Evolutionary conservation across 2,888 invertebrate species (phyloP).

Genomic region (Mamestra brassicae): DNA sequence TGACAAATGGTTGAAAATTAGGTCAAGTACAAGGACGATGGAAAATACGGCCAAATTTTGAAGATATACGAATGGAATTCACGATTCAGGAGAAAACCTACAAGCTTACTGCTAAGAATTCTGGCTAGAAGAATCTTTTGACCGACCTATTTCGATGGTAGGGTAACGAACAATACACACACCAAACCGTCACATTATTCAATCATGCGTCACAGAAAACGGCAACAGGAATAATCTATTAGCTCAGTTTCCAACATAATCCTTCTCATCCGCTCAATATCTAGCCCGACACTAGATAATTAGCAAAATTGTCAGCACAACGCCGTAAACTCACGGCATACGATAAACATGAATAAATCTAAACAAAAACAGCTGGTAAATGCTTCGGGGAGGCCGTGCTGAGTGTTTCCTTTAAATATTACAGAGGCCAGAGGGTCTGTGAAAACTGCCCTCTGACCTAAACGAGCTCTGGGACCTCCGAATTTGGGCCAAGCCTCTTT

Average conservation of each 20-base stretch:
- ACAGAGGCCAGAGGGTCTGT: constrained; percentile 67
- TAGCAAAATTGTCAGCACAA: constrained; percentile 45
- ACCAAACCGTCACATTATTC: constrained; percentile 33
- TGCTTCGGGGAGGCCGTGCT: constrained; percentile 64
- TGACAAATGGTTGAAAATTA: constrained; percentile 26
- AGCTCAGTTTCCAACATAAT: constrained; percentile 38
- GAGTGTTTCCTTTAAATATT: constrained; percentile 77
- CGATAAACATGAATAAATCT: constrained; percentile 63
- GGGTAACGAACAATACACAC: constrained; percentile 15
- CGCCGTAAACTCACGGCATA: constrained; percentile 16
- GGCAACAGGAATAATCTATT: constrained; percentile 55
- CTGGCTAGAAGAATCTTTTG: neutral
- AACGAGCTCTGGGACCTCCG: constrained; percentile 67
- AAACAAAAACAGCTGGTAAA: constrained; percentile 66
- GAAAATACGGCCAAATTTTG: constrained; percentile 2
- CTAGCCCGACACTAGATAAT: constrained; percentile 38
- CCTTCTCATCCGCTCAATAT: constrained; percentile 36
- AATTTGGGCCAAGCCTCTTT: constrained; percentile 51
- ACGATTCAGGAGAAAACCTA: neutral
- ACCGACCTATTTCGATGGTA: neutral
- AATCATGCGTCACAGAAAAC: constrained; percentile 45
- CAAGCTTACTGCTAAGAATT: neutral
- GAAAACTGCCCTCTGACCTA: constrained; percentile 67
- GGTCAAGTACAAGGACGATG: constrained; percentile 31
- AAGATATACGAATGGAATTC: neutral